A percentile compares a stretch with the other conserved stretches of the same genome.
phyloP scores from a whole-genome alignment of 2,113 vertebrate species.

The Limnothrissa miodon region DNA sequence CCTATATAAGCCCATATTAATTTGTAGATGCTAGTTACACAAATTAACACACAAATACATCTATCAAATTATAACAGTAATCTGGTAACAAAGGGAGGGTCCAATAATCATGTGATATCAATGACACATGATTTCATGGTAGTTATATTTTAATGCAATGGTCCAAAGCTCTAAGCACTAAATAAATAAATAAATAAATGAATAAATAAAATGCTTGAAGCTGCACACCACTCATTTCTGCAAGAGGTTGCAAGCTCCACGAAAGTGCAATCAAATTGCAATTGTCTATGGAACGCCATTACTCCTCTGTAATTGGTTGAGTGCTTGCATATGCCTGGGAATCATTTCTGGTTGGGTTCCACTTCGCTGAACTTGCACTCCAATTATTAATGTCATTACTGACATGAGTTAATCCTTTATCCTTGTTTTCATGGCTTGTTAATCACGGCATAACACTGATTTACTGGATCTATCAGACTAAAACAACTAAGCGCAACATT shows the following conservation, averaged over 20 bases:
- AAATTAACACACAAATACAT: too few species aligned
- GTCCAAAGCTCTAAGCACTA: not conserved
- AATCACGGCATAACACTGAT: not conserved
- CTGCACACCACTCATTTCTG: not conserved
- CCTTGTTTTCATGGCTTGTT: not conserved
- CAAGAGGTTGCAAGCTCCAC: not conserved
- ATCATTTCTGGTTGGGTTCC: not conserved
- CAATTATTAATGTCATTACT: not conserved
- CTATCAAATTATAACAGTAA: too few species aligned
- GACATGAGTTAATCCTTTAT: not conserved
- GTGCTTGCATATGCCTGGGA: not conserved
- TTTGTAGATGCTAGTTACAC: not conserved
- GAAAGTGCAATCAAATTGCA: slow-evolving; percentile 11
- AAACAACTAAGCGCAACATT: not conserved
- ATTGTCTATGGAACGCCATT: slow-evolving; percentile 8
- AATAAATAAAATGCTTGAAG: not conserved
- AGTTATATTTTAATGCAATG: not conserved
- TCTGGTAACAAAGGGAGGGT: not conserved
- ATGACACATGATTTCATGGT: not conserved
- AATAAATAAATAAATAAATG: not conserved
- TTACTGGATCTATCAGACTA: not conserved
- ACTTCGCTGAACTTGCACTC: not conserved
- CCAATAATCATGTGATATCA: not conserved
- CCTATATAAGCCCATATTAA: not conserved
- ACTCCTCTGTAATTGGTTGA: not conserved